Percentiles rank a stretch among this genome's conserved stretches.
Evolutionary conservation across 1,140 invertebrate species (phyloP).

Genomic region (Drosophila setifemur): DNA sequence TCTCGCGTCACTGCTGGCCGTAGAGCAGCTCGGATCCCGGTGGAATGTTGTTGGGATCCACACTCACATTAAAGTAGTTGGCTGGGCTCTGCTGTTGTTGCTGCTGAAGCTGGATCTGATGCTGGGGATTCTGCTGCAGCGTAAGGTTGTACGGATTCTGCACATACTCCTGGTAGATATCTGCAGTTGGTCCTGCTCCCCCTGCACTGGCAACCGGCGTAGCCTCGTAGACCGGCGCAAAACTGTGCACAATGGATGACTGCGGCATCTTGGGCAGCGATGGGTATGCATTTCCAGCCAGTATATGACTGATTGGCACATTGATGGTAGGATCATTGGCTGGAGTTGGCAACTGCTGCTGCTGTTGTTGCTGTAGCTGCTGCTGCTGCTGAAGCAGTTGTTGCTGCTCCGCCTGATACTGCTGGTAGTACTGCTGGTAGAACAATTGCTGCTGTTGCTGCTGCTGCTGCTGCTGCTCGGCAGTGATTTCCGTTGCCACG

Average conservation of each 20-base stretch:
- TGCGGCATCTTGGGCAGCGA: constrained; percentile 67
- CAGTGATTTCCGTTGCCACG: constrained; percentile 18
- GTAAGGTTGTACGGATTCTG: constrained; percentile 83
- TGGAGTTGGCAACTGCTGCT: constrained; percentile 7
- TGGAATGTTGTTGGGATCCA: constrained; percentile 82
- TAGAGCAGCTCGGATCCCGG: constrained; percentile 85
- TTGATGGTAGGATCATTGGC: constrained; percentile 29
- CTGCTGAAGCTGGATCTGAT: constrained; percentile 26
- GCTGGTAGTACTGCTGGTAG: constrained; percentile 39
- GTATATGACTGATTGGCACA: constrained; percentile 70
- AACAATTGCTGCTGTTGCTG: constrained; percentile 27
- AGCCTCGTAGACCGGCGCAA: constrained; percentile 63
- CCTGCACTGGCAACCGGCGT: constrained; percentile 11
- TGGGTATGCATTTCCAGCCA: constrained; percentile 66
- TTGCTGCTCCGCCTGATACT: constrained; percentile 32
- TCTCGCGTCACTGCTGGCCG: constrained; percentile 70
- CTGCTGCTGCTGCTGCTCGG: constrained; percentile 35
- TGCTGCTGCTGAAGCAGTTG: constrained; percentile 29
- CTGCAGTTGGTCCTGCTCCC: constrained; percentile 37
- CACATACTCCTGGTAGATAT: constrained; percentile 83
- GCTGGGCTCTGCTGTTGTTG: constrained; percentile 47
- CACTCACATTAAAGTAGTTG: constrained; percentile 84
- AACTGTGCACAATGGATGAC: constrained; percentile 77
- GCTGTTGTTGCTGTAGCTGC: constrained; percentile 36
- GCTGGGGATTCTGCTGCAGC: constrained; percentile 47